Evolutionary conservation across 2,888 invertebrate genomes (phyloP).

Genomic region (Clistopyga incitator): DNA sequence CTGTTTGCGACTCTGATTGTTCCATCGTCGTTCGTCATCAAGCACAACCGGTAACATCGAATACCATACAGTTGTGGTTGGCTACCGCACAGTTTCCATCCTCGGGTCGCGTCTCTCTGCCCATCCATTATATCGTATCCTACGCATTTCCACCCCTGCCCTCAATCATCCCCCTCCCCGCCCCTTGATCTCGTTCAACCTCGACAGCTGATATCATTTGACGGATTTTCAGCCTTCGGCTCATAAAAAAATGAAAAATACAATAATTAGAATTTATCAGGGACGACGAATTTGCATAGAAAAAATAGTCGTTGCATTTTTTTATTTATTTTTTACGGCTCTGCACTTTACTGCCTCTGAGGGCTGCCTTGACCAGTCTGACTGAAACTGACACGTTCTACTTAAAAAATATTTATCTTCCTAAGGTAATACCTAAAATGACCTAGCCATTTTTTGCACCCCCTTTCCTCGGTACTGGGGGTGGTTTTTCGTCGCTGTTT

Average conservation of each 20-base stretch:
- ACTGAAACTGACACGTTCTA: no score
- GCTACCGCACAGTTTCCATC: constrained; percentile 6
- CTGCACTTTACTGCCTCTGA: no score
- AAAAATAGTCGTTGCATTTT: not conserved
- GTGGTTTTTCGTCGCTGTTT: no score
- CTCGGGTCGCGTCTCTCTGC: not conserved
- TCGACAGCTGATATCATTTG: not conserved
- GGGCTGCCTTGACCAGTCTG: no score
- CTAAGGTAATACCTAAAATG: no score
- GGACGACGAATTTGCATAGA: not conserved
- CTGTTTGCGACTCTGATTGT: constrained; percentile 10
- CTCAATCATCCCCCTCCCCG: not conserved
- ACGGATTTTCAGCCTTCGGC: not conserved
- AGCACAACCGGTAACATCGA: not conserved
- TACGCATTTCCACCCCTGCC: not conserved
- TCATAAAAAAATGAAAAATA: no score
- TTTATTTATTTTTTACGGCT: no score
- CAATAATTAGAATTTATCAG: no score
- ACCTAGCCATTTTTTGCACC: no score
- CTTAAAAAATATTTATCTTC: no score
- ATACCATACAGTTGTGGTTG: constrained; percentile 5
- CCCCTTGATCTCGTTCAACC: not conserved
- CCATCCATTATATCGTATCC: constrained; percentile 11
- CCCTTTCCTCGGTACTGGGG: no score
- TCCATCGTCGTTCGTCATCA: not conserved